These are phyloP conservation scores for Leucoptera coffeella DNA, from an alignment of 2,888 invertebrate species.

Conservation along the genomic window DNA sequence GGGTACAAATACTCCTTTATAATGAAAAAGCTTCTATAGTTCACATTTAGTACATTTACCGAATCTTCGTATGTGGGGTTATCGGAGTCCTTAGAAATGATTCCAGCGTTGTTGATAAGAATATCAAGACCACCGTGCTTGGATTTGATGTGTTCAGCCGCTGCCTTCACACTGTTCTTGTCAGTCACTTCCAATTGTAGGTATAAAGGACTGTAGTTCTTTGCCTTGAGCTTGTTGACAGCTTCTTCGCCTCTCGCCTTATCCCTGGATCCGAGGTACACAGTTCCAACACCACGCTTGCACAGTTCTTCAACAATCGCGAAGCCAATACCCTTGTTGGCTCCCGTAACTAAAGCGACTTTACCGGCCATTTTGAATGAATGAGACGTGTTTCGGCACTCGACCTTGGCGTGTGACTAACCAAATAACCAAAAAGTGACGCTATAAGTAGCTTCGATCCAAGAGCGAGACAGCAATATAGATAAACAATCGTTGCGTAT, in stretches of 20 bases:
- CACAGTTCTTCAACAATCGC: constrained; percentile 3
- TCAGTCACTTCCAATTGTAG: constrained; percentile 4
- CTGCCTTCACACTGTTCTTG: constrained; percentile 1
- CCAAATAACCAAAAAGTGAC: too few species aligned
- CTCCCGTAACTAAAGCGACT: neutral
- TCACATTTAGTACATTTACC: constrained; percentile 2
- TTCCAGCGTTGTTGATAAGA: constrained; percentile 3
- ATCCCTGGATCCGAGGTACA: constrained; percentile 2
- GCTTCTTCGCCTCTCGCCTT: constrained; percentile 2
- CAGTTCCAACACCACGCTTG: constrained; percentile 1
- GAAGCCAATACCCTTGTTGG: constrained; percentile 4
- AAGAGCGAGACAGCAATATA: too few species aligned
- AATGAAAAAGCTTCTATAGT: constrained; percentile 2
- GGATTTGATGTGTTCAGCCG: constrained; percentile 1
- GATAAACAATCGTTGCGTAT: too few species aligned
- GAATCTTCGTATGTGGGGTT: constrained; percentile 4
- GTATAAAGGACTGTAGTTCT: constrained; percentile 1
- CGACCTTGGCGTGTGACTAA: too few species aligned
- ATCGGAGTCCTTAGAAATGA: neutral
- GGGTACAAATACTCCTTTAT: constrained; percentile 3
- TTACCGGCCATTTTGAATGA: neutral
- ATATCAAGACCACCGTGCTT: constrained; percentile 4
- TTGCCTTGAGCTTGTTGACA: constrained; percentile 1
- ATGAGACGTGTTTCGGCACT: too few species aligned
- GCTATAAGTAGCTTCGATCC: too few species aligned